These are phyloP conservation scores for Pedetes capensis DNA, from an alignment of 2,113 vertebrate genomes.

Conservation along the genomic window DNA sequence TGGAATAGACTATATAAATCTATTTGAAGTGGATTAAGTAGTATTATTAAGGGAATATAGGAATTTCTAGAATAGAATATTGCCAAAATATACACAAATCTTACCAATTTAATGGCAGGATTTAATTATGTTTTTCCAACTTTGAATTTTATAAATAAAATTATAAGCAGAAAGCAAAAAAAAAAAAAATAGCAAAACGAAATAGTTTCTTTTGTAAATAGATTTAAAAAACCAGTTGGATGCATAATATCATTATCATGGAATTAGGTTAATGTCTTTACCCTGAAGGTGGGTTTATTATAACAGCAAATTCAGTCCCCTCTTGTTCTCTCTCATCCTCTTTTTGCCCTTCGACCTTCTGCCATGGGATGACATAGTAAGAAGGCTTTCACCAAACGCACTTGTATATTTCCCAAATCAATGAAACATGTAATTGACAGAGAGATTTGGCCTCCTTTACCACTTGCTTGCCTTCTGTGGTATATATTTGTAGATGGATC, in stretches of 20 bases:
- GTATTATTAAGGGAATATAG: slow-evolving; percentile 29
- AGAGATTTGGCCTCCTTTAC: neutral
- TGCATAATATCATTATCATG: neutral
- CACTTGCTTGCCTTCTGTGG: neutral
- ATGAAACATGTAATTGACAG: neutral
- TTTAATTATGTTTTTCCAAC: neutral
- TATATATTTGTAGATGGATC: neutral
- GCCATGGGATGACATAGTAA: neutral
- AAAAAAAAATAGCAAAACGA: neutral
- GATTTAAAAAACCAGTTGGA: neutral
- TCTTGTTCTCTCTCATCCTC: neutral
- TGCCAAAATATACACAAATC: neutral
- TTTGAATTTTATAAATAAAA: neutral
- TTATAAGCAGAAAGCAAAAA: neutral
- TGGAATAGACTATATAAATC: slow-evolving; percentile 29
- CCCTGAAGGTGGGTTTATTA: too few relatives aligned
- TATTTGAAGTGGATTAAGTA: slow-evolving; percentile 42
- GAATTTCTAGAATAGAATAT: neutral
- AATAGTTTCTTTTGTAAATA: neutral
- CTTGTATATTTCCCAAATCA: neutral
- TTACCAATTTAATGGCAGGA: neutral
- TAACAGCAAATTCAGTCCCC: fast-evolving
- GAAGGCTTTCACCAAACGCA: neutral
- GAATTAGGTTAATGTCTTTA: neutral
- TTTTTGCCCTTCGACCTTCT: neutral